Evolutionary conservation across 2,797 vertebrate species (phyloP).

Genomic region (Gadopsis marmoratus): DNA sequence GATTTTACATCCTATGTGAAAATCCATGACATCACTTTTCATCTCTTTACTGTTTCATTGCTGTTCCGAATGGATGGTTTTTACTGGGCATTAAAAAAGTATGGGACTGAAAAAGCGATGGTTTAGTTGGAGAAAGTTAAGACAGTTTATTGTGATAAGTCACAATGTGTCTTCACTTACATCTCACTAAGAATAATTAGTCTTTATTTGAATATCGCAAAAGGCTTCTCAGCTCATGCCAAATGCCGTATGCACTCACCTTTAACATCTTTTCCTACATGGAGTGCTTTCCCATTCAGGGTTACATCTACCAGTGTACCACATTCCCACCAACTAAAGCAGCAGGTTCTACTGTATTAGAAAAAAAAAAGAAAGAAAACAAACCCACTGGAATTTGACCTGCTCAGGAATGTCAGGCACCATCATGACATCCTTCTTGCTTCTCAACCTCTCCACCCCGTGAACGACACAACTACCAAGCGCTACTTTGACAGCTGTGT

Average conservation of each 20-base stretch:
- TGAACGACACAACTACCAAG: conserved; percentile 84
- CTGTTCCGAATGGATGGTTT: conserved; percentile 52
- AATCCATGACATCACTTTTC: conserved; percentile 24
- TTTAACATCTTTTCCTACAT: not conserved
- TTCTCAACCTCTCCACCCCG: conserved; percentile 71
- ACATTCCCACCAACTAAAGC: conserved; percentile 17
- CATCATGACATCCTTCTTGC: conserved; percentile 72
- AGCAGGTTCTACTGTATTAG: conserved; percentile 18
- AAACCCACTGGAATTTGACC: conserved; percentile 74
- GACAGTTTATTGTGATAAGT: not conserved
- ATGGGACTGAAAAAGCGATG: conserved; percentile 7
- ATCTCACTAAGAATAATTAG: not conserved
- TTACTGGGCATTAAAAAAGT: conserved; percentile 44
- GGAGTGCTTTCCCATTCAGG: not conserved
- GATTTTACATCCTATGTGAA: conserved; percentile 18
- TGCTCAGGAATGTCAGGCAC: conserved; percentile 75
- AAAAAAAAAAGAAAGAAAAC: conserved; percentile 40
- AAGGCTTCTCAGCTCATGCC: conserved; percentile 1
- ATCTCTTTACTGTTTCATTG: conserved; percentile 35
- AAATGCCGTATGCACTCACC: not conserved
- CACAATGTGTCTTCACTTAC: conserved; percentile 2
- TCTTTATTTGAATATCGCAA: not conserved
- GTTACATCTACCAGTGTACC: not conserved
- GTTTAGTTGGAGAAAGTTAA: conserved; percentile 33
- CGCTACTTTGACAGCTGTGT: conserved; percentile 85